Evolutionary conservation across 1,140 invertebrate genomes (phyloP).

Genomic region (Acromyrmex heyeri): DNA sequence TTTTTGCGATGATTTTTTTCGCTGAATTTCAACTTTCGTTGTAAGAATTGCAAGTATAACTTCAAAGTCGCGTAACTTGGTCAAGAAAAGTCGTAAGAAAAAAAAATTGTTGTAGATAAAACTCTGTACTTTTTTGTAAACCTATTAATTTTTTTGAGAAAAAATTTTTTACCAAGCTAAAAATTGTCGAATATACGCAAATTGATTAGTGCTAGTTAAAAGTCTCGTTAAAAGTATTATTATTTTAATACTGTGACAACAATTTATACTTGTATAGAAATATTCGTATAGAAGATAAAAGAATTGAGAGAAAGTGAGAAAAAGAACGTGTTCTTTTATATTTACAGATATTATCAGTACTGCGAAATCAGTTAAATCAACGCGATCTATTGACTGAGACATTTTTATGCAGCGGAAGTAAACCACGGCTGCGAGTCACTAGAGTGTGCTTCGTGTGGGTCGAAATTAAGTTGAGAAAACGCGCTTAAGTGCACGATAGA

Average conservation of each 20-base stretch:
- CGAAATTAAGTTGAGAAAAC: conserved; percentile 78
- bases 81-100: no score
- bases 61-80: no score
- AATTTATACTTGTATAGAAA: not conserved
- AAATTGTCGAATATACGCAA: not conserved
- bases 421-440: not conserved
- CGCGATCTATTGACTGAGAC: conserved; percentile 39
- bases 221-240: not conserved
- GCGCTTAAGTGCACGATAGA: conserved; percentile 78
- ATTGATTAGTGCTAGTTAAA: not conserved
- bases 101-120: no score
- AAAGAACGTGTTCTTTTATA: not conserved
- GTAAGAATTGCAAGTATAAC: no score
- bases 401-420: conserved; percentile 41
- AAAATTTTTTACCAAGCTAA: no score
- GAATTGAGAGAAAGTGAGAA: not conserved
- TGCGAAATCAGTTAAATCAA: conserved; percentile 34
- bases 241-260: not conserved
- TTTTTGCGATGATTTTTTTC: no score
- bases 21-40: no score
- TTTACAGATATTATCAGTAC: conserved; percentile 1
- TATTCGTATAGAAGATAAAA: no score
- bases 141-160: no score
- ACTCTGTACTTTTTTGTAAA: no score
- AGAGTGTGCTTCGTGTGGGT: conserved; percentile 39